Evolutionary conservation across 2,888 invertebrate genomes (phyloP).

Genomic region (Xestoiulus laeticollis): DNA sequence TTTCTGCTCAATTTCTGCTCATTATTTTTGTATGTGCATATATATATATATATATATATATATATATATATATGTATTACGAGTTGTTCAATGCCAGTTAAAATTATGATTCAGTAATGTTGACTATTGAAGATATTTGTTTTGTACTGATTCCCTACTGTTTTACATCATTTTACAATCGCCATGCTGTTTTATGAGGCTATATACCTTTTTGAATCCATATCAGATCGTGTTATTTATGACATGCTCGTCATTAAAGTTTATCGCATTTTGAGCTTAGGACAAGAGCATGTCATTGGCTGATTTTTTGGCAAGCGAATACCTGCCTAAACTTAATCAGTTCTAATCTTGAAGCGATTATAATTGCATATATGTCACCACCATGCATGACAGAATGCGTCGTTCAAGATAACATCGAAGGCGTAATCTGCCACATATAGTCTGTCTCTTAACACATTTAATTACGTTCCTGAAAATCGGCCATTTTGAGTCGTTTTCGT

Average conservation of each 20-base stretch:
- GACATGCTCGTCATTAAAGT: background rate
- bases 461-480: background rate
- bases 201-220: background rate
- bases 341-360: background rate
- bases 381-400: background rate
- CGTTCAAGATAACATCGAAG: background rate
- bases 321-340: background rate
- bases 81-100: too few relatives aligned
- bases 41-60: too few relatives aligned
- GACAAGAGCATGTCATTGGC: background rate
- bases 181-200: too few relatives aligned
- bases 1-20: too few relatives aligned
- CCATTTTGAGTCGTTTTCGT: background rate
- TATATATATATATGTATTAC: too few relatives aligned
- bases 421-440: background rate
- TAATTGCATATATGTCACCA: background rate
- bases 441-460: background rate
- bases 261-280: slow-evolving; percentile 10
- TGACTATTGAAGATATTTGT: too few relatives aligned
- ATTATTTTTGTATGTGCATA: too few relatives aligned
- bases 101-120: too few relatives aligned
- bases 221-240: background rate
- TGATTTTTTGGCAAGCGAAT: background rate
- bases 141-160: too few relatives aligned
- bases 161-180: too few relatives aligned